A percentile compares a stretch with the other conserved stretches of the same genome.
Evolutionary conservation across 2,888 invertebrate species (phyloP).

Genomic region (Polyommatus iphigenia): DNA sequence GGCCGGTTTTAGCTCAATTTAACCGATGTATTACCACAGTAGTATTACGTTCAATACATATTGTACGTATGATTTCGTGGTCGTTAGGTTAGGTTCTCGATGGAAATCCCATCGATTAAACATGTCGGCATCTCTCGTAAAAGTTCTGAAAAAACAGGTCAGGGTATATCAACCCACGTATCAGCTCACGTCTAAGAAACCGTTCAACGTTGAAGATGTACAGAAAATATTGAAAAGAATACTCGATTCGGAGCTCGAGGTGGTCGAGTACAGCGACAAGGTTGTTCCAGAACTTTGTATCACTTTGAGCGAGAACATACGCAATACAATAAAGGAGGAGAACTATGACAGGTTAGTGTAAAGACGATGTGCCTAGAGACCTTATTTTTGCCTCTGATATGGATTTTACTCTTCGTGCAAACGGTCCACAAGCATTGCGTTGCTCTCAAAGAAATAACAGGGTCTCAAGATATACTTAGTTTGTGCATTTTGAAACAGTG

Average conservation of each 20-base stretch:
- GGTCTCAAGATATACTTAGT: no score
- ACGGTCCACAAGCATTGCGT: no score
- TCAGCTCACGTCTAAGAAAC: conserved; percentile 81
- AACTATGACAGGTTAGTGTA: conserved; percentile 82
- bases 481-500: no score
- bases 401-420: no score
- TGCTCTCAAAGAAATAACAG: no score
- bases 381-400: no score
- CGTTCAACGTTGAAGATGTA: conserved; percentile 82
- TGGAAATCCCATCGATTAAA: conserved; percentile 53
- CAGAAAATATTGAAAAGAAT: conserved; percentile 80
- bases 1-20: no score
- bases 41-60: no score
- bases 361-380: neutral
- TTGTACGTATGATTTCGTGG: neutral
- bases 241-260: conserved; percentile 80
- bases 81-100: neutral
- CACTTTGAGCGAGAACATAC: conserved; percentile 80
- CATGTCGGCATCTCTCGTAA: conserved; percentile 56
- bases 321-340: conserved; percentile 81
- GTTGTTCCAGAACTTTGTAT: conserved; percentile 79
- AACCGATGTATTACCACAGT: no score
- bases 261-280: conserved; percentile 82
- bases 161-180: conserved; percentile 82
- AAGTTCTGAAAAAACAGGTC: conserved; percentile 59